Percentiles rank a stretch among this genome's conserved stretches.
Conservation (phyloP, 2,888 invertebrate genomes). For the Agapostemon virescens region DNA sequence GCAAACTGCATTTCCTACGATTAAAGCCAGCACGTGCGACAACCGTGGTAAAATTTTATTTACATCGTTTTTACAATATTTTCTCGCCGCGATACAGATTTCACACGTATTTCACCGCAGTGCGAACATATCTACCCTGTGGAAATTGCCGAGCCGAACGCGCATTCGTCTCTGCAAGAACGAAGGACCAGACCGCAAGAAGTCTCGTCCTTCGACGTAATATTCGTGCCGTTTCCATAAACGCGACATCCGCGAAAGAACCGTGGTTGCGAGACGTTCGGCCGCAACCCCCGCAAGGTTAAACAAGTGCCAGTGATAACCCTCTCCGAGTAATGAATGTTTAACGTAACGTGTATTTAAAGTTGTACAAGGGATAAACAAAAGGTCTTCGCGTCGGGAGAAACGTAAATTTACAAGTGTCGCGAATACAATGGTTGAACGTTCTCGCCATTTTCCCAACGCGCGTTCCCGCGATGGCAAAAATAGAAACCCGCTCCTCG, state of each 20-base stretch:
- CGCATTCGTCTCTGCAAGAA: background rate
- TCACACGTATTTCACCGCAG: background rate
- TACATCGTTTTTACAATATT: constrained; percentile 51
- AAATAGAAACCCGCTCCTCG: constrained; percentile 19
- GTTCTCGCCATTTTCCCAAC: background rate
- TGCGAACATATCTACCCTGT: background rate
- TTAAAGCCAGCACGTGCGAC: constrained; percentile 36
- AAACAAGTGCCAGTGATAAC: background rate
- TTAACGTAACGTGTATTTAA: background rate
- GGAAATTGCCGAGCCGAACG: background rate
- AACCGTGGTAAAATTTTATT: constrained; percentile 57
- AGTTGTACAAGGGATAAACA: background rate
- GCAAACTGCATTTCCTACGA: constrained; percentile 39
- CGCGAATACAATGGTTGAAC: too few relatives aligned
- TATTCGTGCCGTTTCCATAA: too few relatives aligned
- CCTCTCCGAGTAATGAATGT: background rate
- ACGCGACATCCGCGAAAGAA: too few relatives aligned
- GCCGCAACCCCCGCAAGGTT: background rate
- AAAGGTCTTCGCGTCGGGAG: background rate
- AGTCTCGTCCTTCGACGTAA: too few relatives aligned
- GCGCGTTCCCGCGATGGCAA: constrained; percentile 51
- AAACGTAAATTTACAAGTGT: background rate
- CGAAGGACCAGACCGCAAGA: too few relatives aligned
- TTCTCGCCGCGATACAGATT: constrained; percentile 12
- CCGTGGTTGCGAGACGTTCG: background rate